These are phyloP conservation scores for Drosophila kohkoa DNA, from an alignment of 1,140 invertebrate genomes.

Conservation along the genomic window DNA sequence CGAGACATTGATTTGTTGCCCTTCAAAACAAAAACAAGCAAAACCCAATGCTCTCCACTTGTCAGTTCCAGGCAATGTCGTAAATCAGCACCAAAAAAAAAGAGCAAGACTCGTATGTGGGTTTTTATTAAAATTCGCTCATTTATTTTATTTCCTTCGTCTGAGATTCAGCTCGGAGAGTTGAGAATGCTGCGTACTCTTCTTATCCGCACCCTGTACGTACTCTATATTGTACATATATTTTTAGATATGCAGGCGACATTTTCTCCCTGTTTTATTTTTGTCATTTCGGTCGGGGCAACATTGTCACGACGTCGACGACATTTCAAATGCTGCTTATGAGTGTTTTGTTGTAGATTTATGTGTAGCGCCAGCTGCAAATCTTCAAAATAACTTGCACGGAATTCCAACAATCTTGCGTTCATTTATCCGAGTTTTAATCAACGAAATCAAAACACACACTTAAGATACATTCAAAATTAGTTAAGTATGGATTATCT, in stretches of 20 bases:
- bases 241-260: slow-evolving; percentile 44
- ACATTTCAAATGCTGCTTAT: slow-evolving; percentile 34
- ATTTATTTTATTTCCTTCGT: slow-evolving; percentile 33
- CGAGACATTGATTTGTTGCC: slow-evolving; percentile 42
- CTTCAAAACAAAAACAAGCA: slow-evolving; percentile 21
- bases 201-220: neutral
- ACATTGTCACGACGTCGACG: neutral
- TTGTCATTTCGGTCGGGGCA: slow-evolving; percentile 12
- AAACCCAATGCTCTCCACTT: slow-evolving; percentile 12
- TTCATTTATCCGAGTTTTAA: neutral
- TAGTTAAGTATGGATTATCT: neutral
- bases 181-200: slow-evolving; percentile 11
- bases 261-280: slow-evolving; percentile 39
- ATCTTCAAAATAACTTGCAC: slow-evolving; percentile 8
- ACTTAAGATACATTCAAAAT: slow-evolving; percentile 5
- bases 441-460: neutral
- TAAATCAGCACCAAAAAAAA: slow-evolving; percentile 21
- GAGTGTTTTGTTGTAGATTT: slow-evolving; percentile 29
- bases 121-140: slow-evolving; percentile 35
- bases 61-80: slow-evolving; percentile 28
- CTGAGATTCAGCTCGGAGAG: slow-evolving; percentile 11
- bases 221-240: slow-evolving; percentile 22
- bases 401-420: slow-evolving; percentile 35
- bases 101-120: slow-evolving; percentile 10
- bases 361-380: slow-evolving; percentile 28